Base-by-base conservation (phyloP, 1,140 invertebrate genomes). In the Plectrocnemia conspersa region DNA sequence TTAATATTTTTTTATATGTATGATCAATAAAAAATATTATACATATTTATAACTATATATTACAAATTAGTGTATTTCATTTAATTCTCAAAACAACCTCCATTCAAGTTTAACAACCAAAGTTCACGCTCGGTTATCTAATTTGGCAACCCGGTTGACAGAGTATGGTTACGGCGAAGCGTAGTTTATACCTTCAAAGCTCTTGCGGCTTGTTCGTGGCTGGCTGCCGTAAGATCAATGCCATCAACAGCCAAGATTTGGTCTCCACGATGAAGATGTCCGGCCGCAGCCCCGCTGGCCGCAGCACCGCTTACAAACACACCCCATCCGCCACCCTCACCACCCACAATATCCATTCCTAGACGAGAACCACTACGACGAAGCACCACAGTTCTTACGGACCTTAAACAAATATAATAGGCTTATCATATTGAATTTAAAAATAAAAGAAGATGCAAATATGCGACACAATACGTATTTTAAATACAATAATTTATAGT, bases 261-360 rank as follows among this genome's bases (percentile, higher is more conserved):
- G 73, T 98, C 94, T 11, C 93, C 93, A 67, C 89, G 85, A 74
- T 90, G 84, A 45, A 97, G 79, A 64, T 90, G 81, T 1, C 91
- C 92, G 76, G 96, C 94, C 1, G 97, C 97, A 1, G 94, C 89
- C 38, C 96, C 97, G 24, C 93, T 96, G 58, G 89, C 84, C 63
- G 97, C 74, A 48, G 99, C 97, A 65, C 97, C 98, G n/a, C 93
- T 97, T 46, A 99, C 91, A 44, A 75, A 76, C 2, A 76, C 74
- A 3, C 74, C 74, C 53, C 56, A 55, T 25, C 60, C 94, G 11
- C 91, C 92, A 76, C 98, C 94, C 72, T 98, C 93, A 40, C 97
- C 97, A 29, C 97, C 97, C 23, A 99, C 93, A 60, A 99, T 99
- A 68, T 99, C 98, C 77, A 99, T 99, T 33, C 95, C 95, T 41